Evolutionary conservation across 2,888 invertebrate genomes (phyloP).

Genomic region (Callyntrura guangdongensis): DNA sequence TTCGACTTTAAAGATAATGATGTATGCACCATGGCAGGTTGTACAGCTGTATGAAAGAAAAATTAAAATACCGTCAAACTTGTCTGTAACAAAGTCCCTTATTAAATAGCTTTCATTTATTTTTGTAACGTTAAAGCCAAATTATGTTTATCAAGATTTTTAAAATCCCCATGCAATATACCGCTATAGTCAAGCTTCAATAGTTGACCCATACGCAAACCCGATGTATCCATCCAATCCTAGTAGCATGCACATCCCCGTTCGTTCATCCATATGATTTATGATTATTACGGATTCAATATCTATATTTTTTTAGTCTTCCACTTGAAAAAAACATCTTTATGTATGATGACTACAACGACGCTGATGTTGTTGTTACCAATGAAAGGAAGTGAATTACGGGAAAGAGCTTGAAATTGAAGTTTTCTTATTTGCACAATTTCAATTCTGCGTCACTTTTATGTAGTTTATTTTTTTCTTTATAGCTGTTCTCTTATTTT

Average conservation of each 20-base stretch:
- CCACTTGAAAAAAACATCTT: constrained; percentile 15
- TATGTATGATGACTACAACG: neutral
- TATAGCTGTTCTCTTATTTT: too few relatives aligned
- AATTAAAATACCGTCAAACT: too few relatives aligned
- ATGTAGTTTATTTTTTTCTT: too few relatives aligned
- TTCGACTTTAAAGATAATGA: neutral
- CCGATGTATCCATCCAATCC: too few relatives aligned
- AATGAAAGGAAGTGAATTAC: constrained; percentile 49
- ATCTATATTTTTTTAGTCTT: constrained; percentile 25
- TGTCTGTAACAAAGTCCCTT: too few relatives aligned
- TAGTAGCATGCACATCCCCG: neutral
- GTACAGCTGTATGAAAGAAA: neutral
- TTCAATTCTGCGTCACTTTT: too few relatives aligned
- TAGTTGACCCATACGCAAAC: neutral
- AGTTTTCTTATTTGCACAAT: neutral
- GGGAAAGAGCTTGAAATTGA: constrained; percentile 63
- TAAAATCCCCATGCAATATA: too few relatives aligned
- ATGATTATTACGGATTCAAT: constrained; percentile 59
- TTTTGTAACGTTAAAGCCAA: too few relatives aligned
- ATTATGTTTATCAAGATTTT: too few relatives aligned
- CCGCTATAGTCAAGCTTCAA: too few relatives aligned
- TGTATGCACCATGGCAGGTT: constrained; percentile 13
- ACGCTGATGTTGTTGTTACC: neutral
- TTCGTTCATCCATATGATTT: constrained; percentile 60
- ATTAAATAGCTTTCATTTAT: neutral